Evolutionary conservation across 1,140 invertebrate species (phyloP), one percentile per base, ranked within the genome.

Genomic region (Liolophura sinensis): DNA sequence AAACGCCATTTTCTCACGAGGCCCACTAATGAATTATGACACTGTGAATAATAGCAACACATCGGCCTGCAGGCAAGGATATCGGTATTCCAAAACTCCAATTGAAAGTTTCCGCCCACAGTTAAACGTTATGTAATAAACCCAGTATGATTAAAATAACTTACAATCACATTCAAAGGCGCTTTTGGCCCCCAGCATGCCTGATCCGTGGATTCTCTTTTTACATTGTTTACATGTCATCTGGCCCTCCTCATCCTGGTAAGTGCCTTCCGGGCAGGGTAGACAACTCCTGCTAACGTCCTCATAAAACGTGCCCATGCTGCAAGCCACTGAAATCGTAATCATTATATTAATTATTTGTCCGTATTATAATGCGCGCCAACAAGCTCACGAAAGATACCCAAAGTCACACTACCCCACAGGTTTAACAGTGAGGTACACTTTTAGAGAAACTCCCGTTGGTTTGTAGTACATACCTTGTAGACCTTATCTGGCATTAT

Each of bases 241-340:
- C 83, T 97, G 93, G 3, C 95, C 96, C 3, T 92, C 90, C 84
- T 96, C 92, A 71, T 95, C 95, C 85, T 99, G 96, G 82, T 97
- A 99, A 0, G 90, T 92, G 61, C 96, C 96, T 52, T 92, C 84
- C 0, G 93, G 91, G 80, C 97, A 99, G 6, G 91, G 89, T 18
- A 90, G 82, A 78, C 97, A 99, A 24, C 88, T 89, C 72, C 91
- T 89, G 27, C 88, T 91, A 11, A 89, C 87, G 47, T 87, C 87
- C 71, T 95, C 89, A 79, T 92, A 95, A 86, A 88, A 97, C 3
- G 93, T 94, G 60, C 97, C 97, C 69, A 96, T 89, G 48, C 95
- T 91, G 82, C 97, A 99, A 27, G 96, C 92, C 27, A 99, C 96
- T 94, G 83, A 27, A 87, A 86, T 73, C 54, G 24, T 56, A 46